Percentiles rank a stretch among this genome's conserved stretches.
Conservation (phyloP, 2,888 invertebrate genomes). For the Mantis religiosa region DNA sequence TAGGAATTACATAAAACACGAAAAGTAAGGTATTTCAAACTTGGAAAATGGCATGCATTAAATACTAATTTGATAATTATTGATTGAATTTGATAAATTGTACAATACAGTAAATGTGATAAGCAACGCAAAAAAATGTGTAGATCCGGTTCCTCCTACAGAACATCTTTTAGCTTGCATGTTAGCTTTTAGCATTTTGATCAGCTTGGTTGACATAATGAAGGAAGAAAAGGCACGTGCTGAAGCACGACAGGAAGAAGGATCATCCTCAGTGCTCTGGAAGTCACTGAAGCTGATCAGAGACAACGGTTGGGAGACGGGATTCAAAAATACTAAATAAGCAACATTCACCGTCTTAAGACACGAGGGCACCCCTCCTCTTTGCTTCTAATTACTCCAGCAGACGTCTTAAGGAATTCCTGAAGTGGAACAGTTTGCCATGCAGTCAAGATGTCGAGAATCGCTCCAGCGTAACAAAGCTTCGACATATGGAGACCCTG, state of each 20-base stretch:
- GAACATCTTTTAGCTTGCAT: too few species aligned
- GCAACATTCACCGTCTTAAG: not conserved
- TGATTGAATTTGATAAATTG: too few species aligned
- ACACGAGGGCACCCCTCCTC: not conserved
- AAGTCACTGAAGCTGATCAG: slow-evolving; percentile 11
- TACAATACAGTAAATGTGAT: too few species aligned
- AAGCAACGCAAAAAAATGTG: too few species aligned
- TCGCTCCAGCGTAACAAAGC: not conserved
- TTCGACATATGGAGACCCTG: not conserved
- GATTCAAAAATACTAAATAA: not conserved
- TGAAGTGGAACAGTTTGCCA: not conserved
- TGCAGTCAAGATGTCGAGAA: not conserved
- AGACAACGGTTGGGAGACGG: not conserved
- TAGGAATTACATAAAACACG: too few species aligned
- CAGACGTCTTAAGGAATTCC: not conserved
- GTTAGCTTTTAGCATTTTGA: not conserved
- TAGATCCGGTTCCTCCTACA: too few species aligned
- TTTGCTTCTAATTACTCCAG: not conserved
- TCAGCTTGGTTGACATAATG: not conserved
- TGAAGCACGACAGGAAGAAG: not conserved
- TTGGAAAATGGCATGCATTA: too few species aligned
- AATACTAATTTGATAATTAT: too few species aligned
- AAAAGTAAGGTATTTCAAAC: too few species aligned
- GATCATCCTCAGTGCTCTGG: not conserved
- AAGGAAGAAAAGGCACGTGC: not conserved